These are phyloP conservation scores for Gallinago undulata DNA, from an alignment of 2,113 vertebrate species.

Conservation along the genomic window DNA sequence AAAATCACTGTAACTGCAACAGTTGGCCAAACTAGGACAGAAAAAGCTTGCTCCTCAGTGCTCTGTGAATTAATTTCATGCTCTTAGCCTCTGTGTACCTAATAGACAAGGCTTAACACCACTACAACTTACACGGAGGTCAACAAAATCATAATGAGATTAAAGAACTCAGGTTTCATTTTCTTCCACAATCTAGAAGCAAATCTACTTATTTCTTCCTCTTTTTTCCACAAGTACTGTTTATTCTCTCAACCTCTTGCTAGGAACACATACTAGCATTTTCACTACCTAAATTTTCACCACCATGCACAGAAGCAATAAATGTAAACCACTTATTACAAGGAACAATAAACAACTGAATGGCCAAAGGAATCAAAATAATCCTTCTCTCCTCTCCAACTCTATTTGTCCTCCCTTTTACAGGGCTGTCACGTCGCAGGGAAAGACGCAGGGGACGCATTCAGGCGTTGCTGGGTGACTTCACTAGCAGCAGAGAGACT, in stretches of 20 bases:
- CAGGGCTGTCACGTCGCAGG: neutral
- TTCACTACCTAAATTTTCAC: neutral
- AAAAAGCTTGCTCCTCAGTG: neutral
- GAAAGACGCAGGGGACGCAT: neutral
- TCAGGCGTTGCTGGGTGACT: neutral
- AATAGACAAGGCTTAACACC: neutral
- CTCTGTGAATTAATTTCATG: neutral
- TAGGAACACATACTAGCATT: neutral
- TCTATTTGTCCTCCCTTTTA: neutral
- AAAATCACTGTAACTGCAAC: neutral
- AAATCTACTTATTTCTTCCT: neutral
- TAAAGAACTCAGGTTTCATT: neutral
- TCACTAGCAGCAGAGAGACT: neutral
- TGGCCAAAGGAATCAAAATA: neutral
- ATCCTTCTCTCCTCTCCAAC: neutral
- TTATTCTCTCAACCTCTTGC: neutral
- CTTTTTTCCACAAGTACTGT: neutral
- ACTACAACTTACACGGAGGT: neutral
- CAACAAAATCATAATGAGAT: neutral
- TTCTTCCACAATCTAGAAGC: neutral
- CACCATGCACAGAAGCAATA: neutral
- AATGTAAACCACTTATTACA: neutral
- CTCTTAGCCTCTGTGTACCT: neutral
- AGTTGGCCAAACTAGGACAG: neutral
- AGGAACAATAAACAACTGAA: neutral